phyloP scores from a whole-genome alignment of 2,113 vertebrate species.

The Nansenia antarctica region DNA sequence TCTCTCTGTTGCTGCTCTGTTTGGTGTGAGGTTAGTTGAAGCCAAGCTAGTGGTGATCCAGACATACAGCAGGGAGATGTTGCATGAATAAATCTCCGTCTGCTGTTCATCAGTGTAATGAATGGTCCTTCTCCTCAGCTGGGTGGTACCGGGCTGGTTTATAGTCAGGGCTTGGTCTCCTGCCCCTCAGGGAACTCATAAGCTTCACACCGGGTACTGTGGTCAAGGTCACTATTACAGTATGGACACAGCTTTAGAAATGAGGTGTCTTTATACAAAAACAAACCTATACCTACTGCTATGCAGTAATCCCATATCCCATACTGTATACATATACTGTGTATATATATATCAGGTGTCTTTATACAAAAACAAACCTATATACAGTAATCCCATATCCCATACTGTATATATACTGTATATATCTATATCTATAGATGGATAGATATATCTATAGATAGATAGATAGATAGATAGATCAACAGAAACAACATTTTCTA shows the following conservation, averaged over 20 bases:
- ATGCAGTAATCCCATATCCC: too few species aligned
- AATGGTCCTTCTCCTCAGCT: neutral
- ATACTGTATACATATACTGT: too few species aligned
- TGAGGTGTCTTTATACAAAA: neutral
- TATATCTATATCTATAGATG: too few species aligned
- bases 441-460: too few species aligned
- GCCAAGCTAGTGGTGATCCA: neutral
- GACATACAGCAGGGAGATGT: too few species aligned
- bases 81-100: conserved; percentile 1
- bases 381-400: too few species aligned
- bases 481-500: too few species aligned
- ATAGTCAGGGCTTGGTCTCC: neutral
- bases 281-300: too few species aligned
- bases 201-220: neutral
- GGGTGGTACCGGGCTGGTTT: neutral
- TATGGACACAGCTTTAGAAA: neutral
- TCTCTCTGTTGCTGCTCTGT: neutral
- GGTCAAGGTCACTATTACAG: neutral
- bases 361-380: neutral
- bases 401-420: too few species aligned
- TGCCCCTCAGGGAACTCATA: neutral
- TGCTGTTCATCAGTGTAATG: conserved; percentile 4
- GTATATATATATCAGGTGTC: neutral
- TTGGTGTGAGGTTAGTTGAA: neutral
- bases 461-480: too few species aligned